Percentiles rank a stretch among this genome's conserved stretches.
These are phyloP conservation scores for Butastur rufipennis DNA, from an alignment of 2,113 vertebrate species.

Conservation along the genomic window DNA sequence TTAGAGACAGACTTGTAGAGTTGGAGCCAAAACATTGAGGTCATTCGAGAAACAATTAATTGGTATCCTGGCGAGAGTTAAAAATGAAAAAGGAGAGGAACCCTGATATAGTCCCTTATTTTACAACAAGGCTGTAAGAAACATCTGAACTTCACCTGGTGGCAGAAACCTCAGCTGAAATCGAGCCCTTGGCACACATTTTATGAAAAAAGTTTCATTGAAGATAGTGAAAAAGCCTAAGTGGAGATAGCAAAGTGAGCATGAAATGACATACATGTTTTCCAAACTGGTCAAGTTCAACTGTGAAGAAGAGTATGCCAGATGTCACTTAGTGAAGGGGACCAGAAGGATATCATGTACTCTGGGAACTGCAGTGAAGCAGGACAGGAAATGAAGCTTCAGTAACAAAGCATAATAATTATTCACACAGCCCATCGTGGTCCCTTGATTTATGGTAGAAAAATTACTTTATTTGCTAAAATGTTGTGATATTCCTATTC, in stretches of 20 bases:
- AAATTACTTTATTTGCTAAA: background rate
- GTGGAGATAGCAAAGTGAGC: background rate
- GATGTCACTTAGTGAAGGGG: background rate
- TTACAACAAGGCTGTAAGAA: background rate
- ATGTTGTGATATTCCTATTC: background rate
- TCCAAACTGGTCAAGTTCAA: background rate
- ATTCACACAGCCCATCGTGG: rapidly evolving
- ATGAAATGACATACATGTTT: background rate
- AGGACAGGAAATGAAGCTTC: background rate
- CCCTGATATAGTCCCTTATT: background rate
- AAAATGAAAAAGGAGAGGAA: background rate
- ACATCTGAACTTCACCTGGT: background rate
- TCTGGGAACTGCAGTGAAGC: background rate
- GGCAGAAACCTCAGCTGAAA: background rate
- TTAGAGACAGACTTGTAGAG: slow-evolving; percentile 37
- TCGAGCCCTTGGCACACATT: rapidly evolving
- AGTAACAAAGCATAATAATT: background rate
- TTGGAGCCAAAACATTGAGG: slow-evolving; percentile 55
- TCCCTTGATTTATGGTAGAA: background rate
- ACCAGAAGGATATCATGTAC: background rate
- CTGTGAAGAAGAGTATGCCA: background rate
- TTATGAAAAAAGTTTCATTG: background rate
- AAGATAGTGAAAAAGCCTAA: background rate
- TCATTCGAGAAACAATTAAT: slow-evolving; percentile 44
- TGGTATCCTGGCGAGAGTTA: slow-evolving; percentile 50